These are phyloP conservation scores for Willowsia nigromaculata DNA, from an alignment of 2,888 invertebrate genomes.

Conservation along the genomic window DNA sequence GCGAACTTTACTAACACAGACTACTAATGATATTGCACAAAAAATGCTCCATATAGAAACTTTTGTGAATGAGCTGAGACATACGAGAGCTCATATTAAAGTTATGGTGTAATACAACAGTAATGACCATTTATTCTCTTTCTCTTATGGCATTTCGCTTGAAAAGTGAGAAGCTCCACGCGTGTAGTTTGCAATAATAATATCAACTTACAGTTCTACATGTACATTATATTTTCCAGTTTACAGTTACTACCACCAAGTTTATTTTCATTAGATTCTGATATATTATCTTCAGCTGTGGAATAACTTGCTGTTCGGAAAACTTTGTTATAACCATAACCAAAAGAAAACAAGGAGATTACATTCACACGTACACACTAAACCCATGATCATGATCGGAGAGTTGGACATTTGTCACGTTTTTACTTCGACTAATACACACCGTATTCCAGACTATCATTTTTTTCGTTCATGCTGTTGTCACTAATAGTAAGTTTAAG, in stretches of 20 bases:
- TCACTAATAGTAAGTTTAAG: not conserved
- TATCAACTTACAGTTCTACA: slow-evolving; percentile 15
- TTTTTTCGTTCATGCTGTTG: not conserved
- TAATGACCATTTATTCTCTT: slow-evolving; percentile 44
- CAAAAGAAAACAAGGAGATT: slow-evolving; percentile 22
- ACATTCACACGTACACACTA: not conserved
- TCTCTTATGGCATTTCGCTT: not conserved
- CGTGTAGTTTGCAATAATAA: slow-evolving; percentile 24
- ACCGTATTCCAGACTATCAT: not conserved
- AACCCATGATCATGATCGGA: not conserved
- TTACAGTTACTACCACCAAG: slow-evolving; percentile 18
- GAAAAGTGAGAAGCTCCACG: not conserved
- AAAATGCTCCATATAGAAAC: slow-evolving; percentile 54
- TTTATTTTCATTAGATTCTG: slow-evolving; percentile 6
- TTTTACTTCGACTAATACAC: not conserved
- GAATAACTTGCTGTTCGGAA: not conserved
- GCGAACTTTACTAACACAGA: slow-evolving; percentile 5
- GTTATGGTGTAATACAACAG: slow-evolving; percentile 21
- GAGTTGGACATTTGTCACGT: slow-evolving; percentile 58
- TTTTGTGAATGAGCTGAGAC: slow-evolving; percentile 47
- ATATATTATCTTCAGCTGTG: slow-evolving; percentile 33
- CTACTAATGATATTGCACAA: slow-evolving; percentile 33
- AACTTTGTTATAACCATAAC: slow-evolving; percentile 21
- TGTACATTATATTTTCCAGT: slow-evolving; percentile 41
- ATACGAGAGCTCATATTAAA: not conserved